These are phyloP conservation scores for Peromyscus leucopus DNA, from an alignment of 2,113 vertebrate genomes.

Conservation along the genomic window DNA sequence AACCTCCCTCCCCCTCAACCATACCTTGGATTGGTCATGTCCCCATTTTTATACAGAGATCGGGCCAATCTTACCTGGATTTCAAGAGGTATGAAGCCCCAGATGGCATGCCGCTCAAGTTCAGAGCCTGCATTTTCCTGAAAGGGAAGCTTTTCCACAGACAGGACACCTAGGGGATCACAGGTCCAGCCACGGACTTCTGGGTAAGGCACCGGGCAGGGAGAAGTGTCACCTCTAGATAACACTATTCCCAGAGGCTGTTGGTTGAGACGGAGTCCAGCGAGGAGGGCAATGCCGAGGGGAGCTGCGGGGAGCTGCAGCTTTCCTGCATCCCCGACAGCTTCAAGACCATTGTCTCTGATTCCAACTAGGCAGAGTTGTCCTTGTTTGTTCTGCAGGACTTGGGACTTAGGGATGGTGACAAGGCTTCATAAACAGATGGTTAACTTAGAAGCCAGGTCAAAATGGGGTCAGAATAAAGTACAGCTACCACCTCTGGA, in stretches of 20 bases:
- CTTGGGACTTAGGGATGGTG: background rate
- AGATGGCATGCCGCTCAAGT: background rate
- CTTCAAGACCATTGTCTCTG: background rate
- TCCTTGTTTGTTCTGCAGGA: background rate
- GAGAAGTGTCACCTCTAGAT: background rate
- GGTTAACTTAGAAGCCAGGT: background rate
- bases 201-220: background rate
- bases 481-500: background rate
- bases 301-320: accelerated
- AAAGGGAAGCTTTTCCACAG: background rate
- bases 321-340: accelerated
- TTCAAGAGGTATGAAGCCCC: background rate
- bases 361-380: background rate
- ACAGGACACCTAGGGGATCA: background rate
- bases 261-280: background rate
- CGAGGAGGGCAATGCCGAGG: background rate
- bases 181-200: background rate
- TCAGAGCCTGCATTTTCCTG: background rate
- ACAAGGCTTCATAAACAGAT: background rate
- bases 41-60: background rate
- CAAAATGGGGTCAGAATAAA: background rate
- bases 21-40: background rate
- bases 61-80: background rate
- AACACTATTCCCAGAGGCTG: background rate
- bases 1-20: background rate